A percentile compares a stretch with the other conserved stretches of the same genome.
These are phyloP conservation scores for Indicator maculatus DNA, from an alignment of 2,113 vertebrate genomes.

Conservation along the genomic window DNA sequence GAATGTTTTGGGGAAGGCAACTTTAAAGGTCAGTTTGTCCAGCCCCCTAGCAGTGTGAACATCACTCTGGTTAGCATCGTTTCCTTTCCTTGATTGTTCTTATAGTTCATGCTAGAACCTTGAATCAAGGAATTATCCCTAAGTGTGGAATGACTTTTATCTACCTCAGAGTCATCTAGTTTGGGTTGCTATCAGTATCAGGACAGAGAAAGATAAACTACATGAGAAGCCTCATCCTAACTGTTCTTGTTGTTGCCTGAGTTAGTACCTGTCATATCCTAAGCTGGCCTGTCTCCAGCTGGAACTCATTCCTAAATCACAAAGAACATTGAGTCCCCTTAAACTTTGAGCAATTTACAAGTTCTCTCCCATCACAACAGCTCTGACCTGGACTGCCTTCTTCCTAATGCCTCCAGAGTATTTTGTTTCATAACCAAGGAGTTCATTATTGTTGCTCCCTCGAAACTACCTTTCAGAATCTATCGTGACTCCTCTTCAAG, in stretches of 20 bases:
- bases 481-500: not conserved
- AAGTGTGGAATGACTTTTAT: not conserved
- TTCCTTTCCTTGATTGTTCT: not conserved
- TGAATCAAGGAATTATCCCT: not conserved
- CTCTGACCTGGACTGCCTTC: constrained; percentile 29
- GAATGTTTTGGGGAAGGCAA: not conserved
- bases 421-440: constrained; percentile 45
- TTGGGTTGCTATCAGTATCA: not conserved
- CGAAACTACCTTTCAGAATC: not conserved
- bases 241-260: not conserved
- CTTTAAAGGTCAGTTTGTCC: not conserved
- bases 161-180: not conserved
- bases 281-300: constrained; percentile 29
- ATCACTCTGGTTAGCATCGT: not conserved
- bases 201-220: not conserved
- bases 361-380: constrained; percentile 35
- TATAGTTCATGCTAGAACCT: not conserved
- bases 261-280: not conserved
- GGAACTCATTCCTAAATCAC: not conserved
- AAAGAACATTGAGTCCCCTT: constrained; percentile 40
- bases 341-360: constrained; percentile 46
- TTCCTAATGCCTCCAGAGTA: constrained; percentile 24
- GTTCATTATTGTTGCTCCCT: not conserved
- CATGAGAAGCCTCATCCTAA: not conserved
- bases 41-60: not conserved